Evolutionary conservation across 1,140 invertebrate genomes (phyloP).

Genomic region (Drosophila subobscura): DNA sequence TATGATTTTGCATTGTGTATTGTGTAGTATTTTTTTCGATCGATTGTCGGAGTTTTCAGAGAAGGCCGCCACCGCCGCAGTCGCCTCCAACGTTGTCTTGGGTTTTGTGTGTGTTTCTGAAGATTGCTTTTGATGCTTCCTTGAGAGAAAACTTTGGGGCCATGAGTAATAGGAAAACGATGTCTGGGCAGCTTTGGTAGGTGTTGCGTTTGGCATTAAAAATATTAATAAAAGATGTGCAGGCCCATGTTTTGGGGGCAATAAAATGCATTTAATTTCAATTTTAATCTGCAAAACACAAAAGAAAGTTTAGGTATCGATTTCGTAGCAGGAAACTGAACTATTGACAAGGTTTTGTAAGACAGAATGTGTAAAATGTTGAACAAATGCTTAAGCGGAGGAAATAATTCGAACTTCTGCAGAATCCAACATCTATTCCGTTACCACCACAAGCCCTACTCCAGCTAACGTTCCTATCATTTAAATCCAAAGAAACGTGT

Average conservation of each 20-base stretch:
- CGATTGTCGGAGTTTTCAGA: constrained; percentile 66
- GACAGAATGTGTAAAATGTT: too few species aligned
- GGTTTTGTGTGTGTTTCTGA: constrained; percentile 13
- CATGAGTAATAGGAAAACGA: constrained; percentile 31
- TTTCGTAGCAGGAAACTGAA: too few species aligned
- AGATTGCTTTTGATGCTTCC: constrained; percentile 11
- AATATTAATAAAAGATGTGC: too few species aligned
- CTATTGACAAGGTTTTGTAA: too few species aligned
- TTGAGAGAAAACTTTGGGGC: constrained; percentile 5
- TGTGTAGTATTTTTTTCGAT: constrained; percentile 44
- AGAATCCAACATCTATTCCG: too few species aligned
- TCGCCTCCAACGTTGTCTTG: constrained; percentile 59
- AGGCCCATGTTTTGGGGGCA: too few species aligned
- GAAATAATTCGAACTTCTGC: neutral
- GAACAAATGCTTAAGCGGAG: too few species aligned
- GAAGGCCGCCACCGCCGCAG: constrained; percentile 40
- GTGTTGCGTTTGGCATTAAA: too few species aligned
- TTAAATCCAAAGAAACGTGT: constrained; percentile 34
- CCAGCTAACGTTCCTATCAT: constrained; percentile 12
- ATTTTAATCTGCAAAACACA: too few species aligned
- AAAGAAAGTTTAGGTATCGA: too few species aligned
- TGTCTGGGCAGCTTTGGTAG: neutral
- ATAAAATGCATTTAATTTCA: too few species aligned
- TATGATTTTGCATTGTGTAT: constrained; percentile 78
- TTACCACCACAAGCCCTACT: too few species aligned